Percentiles rank a stretch among this genome's conserved stretches.
phyloP scores from a whole-genome alignment of 2,888 invertebrate genomes.

The Eremobia ochroleuca region DNA sequence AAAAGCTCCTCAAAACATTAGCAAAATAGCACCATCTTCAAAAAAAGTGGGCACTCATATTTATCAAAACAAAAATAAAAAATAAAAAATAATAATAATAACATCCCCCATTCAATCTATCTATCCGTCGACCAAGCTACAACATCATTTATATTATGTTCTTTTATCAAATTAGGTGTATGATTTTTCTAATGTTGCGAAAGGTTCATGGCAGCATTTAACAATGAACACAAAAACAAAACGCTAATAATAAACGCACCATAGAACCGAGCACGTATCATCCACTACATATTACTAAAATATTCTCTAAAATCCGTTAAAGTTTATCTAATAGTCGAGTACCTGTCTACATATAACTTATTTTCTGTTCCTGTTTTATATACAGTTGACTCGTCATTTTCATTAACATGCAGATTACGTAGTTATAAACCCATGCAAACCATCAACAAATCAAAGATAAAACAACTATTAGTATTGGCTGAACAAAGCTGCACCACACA shows the following conservation, averaged over 20 bases:
- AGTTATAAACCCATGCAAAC: slow-evolving; percentile 4
- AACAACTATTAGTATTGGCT: slow-evolving; percentile 61
- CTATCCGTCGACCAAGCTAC: neutral
- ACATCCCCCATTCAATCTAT: neutral
- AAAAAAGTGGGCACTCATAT: neutral
- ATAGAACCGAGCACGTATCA: neutral
- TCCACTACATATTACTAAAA: neutral
- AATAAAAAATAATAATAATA: too few species aligned
- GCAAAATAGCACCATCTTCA: neutral
- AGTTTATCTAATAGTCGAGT: neutral
- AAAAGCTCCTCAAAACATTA: neutral
- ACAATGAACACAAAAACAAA: neutral
- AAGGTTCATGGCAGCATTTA: neutral
- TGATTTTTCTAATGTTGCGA: neutral
- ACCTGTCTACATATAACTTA: neutral
- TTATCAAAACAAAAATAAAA: too few species aligned
- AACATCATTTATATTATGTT: neutral
- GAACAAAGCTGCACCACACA: slow-evolving; percentile 42
- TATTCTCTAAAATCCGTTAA: neutral
- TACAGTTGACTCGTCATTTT: neutral
- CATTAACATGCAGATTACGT: slow-evolving; percentile 12
- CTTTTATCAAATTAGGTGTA: neutral
- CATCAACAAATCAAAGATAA: slow-evolving; percentile 58
- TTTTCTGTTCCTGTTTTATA: neutral
- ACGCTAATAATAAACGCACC: neutral